Evolutionary conservation across 2,888 invertebrate species (phyloP).

Genomic region (Luffia ferchaultella): DNA sequence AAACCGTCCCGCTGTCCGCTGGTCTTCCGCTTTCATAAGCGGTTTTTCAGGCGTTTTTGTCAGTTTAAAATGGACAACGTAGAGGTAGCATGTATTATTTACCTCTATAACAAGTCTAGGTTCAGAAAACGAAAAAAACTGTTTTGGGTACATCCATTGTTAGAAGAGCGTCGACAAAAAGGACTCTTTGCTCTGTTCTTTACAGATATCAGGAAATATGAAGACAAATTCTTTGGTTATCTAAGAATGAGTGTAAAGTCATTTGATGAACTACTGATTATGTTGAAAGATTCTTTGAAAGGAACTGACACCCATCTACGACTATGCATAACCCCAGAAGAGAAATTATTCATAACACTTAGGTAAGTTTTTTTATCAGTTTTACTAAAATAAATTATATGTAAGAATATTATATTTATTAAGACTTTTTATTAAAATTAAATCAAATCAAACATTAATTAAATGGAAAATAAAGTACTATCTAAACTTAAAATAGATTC

Average conservation of each 20-base stretch:
- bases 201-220: not conserved
- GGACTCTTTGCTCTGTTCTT: not conserved
- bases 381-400: not conserved
- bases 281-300: not conserved
- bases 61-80: too few species aligned
- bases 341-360: not conserved
- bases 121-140: not conserved
- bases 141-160: not conserved
- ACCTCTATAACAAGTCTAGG: not conserved
- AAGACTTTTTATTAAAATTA: not conserved
- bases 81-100: too few species aligned
- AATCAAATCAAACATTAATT: not conserved
- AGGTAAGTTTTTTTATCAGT: not conserved
- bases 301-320: not conserved
- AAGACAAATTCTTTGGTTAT: not conserved
- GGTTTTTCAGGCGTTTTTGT: too few species aligned
- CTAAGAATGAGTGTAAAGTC: not conserved
- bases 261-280: not conserved
- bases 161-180: not conserved
- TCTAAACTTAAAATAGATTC: not conserved
- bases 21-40: too few species aligned
- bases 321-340: not conserved
- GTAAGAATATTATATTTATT: not conserved
- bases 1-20: too few species aligned
- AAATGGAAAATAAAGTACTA: too few species aligned